Percentiles rank a stretch among this genome's conserved stretches.
These are phyloP conservation scores for Dromaius novaehollandiae DNA, from an alignment of 2,113 vertebrate species.

Conservation along the genomic window DNA sequence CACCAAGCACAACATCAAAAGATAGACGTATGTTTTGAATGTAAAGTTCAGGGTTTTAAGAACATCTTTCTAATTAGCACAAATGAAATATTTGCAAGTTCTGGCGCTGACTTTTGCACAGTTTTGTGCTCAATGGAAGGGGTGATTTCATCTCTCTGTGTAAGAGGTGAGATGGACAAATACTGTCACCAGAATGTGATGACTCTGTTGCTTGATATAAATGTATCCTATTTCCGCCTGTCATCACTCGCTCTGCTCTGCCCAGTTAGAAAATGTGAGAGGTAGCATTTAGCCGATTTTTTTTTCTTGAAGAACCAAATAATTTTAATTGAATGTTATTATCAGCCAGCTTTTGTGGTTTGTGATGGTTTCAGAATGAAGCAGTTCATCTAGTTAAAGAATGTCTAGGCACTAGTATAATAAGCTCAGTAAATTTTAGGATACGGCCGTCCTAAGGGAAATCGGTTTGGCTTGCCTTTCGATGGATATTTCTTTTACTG, in stretches of 20 bases:
- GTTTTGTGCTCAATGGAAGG: background rate
- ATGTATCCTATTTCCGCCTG: conserved; percentile 11
- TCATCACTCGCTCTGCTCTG: conserved; percentile 11
- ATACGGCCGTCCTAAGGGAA: conserved; percentile 44
- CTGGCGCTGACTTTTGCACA: background rate
- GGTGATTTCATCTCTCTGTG: conserved; percentile 22
- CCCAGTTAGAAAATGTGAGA: background rate
- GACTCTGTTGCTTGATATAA: background rate
- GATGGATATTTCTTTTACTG: background rate
- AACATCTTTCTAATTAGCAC: conserved; percentile 55
- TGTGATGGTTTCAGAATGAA: conserved; percentile 35
- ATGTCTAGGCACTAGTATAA: background rate
- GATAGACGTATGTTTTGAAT: background rate
- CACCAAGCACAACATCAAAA: conserved; percentile 53
- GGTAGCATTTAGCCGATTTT: background rate
- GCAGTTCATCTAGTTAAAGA: conserved; percentile 36
- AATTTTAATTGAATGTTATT: conserved; percentile 37
- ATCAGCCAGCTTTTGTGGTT: conserved; percentile 58
- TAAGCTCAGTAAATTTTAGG: background rate
- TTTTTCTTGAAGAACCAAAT: conserved; percentile 1
- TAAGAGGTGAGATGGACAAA: conserved; percentile 14
- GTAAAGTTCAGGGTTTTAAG: conserved; percentile 14
- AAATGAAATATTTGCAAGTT: background rate
- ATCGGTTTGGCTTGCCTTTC: conserved; percentile 49
- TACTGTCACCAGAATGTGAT: background rate